These are phyloP conservation scores for Aurelia sp. DNA, from an alignment of 30 jellyfish, hydroid and myxozoan species.

Conservation along the genomic window DNA sequence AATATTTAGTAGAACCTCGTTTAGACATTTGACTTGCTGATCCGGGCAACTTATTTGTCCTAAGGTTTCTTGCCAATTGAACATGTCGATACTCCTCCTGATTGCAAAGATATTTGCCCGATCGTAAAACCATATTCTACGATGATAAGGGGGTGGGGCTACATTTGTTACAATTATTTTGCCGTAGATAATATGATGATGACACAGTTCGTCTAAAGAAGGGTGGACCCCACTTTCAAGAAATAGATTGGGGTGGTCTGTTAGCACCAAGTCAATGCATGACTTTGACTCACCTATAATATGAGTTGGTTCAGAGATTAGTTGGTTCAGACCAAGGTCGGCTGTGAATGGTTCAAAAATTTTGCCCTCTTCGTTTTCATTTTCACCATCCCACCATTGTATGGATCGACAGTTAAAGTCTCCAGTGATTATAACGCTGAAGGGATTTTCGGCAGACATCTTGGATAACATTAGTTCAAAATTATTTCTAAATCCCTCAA, in stretches of 20 bases:
- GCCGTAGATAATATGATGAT: constrained; percentile 57
- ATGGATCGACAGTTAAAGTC: constrained; percentile 51
- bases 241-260: constrained; percentile 52
- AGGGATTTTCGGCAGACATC: constrained; percentile 51
- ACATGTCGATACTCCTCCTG: constrained; percentile 2
- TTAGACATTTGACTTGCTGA: constrained; percentile 13
- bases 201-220: constrained; percentile 53
- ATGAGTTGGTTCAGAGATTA: no score
- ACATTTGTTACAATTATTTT: background rate
- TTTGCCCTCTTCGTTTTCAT: constrained; percentile 42
- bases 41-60: constrained; percentile 16
- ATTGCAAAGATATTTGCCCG: constrained; percentile 28
- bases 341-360: constrained; percentile 38
- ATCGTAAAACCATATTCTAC: constrained; percentile 25
- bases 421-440: constrained; percentile 33
- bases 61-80: constrained; percentile 11
- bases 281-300: constrained; percentile 43
- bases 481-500: constrained; percentile 23
- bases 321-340: constrained; percentile 44
- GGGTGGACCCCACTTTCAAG: constrained; percentile 50
- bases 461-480: constrained; percentile 46
- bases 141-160: constrained; percentile 15
- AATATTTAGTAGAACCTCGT: background rate
- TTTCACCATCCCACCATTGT: constrained; percentile 54
- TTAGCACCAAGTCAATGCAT: constrained; percentile 35